Conservation (phyloP, 2,113 vertebrate species). For the Sorex fumeus region DNA sequence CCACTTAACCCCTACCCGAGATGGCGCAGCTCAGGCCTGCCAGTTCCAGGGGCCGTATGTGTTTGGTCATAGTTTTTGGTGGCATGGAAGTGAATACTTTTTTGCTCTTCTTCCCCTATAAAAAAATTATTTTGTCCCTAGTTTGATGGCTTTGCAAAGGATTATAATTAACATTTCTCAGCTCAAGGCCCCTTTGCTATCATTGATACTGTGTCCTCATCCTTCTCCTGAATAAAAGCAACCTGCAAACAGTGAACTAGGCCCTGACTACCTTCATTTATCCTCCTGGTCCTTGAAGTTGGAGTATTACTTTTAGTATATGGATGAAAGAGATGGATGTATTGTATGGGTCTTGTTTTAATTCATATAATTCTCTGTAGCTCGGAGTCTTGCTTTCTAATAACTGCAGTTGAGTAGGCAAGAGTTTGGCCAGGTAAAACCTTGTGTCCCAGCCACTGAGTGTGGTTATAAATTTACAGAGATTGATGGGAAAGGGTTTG, state of each 20-base stretch:
- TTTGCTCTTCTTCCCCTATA: constrained; percentile 38
- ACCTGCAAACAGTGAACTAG: neutral
- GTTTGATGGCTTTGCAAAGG: neutral
- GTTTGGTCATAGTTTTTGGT: constrained; percentile 22
- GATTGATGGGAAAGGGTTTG: neutral
- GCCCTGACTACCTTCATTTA: neutral
- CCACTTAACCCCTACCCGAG: too few relatives aligned
- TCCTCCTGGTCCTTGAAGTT: neutral
- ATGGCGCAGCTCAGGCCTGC: too few relatives aligned
- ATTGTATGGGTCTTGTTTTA: neutral
- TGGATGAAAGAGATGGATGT: neutral
- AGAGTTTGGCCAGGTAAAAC: constrained; percentile 3
- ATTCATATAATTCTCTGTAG: neutral
- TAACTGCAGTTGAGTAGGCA: constrained; percentile 11
- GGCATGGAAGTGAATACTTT: neutral
- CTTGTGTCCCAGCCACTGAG: neutral
- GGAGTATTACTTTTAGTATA: constrained; percentile 15
- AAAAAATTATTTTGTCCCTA: neutral
- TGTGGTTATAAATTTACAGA: neutral
- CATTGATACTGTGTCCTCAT: neutral
- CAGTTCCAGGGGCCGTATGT: neutral
- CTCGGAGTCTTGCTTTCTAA: constrained; percentile 49
- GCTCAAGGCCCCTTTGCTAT: constrained; percentile 35
- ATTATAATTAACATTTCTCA: neutral
- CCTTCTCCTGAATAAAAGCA: neutral